Evolutionary conservation across 2,888 invertebrate genomes (phyloP).

Genomic region (Clepsis dumicolana): DNA sequence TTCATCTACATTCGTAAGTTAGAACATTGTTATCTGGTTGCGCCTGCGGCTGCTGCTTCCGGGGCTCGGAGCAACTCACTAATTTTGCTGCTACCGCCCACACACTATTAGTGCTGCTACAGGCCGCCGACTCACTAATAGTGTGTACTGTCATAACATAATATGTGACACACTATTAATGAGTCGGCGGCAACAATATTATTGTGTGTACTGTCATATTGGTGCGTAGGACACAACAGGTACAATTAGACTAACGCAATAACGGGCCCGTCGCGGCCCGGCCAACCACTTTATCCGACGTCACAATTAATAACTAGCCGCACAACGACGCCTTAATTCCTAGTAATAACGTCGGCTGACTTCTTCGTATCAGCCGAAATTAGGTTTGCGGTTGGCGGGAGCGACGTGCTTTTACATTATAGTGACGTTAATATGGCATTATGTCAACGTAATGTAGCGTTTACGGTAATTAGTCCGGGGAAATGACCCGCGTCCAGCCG

Average conservation of each 20-base stretch:
- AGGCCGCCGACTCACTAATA: too few species aligned
- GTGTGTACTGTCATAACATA: too few species aligned
- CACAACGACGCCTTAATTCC: too few species aligned
- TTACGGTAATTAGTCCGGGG: constrained; percentile 40
- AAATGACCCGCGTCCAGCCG: constrained; percentile 38
- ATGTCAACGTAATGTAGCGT: constrained; percentile 40
- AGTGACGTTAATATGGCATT: constrained; percentile 33
- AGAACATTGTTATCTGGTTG: background rate
- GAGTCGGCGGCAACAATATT: too few species aligned
- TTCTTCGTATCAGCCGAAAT: constrained; percentile 26
- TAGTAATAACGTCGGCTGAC: constrained; percentile 12
- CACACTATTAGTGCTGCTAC: too few species aligned
- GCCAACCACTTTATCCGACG: background rate
- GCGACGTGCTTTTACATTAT: constrained; percentile 25
- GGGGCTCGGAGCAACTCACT: too few species aligned
- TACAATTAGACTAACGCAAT: too few species aligned
- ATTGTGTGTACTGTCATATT: too few species aligned
- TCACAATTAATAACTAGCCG: background rate
- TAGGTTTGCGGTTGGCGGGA: constrained; percentile 26
- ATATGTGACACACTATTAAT: too few species aligned
- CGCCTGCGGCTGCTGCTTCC: background rate
- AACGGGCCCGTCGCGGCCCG: too few species aligned
- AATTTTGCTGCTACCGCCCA: too few species aligned
- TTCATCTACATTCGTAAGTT: background rate
- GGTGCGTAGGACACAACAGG: too few species aligned